Percentiles rank a stretch among this genome's conserved stretches.
Conservation (phyloP, 2,797 vertebrate species). For the Liparis tanakae region DNA sequence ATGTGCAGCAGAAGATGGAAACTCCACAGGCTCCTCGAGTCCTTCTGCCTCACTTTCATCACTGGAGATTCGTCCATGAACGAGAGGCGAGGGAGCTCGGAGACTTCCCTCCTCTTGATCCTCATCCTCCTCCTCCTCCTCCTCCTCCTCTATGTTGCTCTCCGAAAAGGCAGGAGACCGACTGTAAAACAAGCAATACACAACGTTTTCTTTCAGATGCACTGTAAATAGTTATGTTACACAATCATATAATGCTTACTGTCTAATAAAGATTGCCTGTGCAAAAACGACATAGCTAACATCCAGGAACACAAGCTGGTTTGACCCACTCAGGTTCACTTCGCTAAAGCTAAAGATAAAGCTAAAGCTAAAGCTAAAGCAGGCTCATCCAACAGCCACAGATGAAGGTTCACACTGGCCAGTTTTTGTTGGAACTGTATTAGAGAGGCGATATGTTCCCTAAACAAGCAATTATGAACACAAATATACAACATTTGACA, state of each 20-base stretch:
- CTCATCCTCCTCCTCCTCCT: constrained; percentile 85
- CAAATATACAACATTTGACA: no score
- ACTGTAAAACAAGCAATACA: constrained; percentile 29
- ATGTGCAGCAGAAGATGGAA: constrained; percentile 82
- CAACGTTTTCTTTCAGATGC: background rate
- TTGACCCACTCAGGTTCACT: background rate
- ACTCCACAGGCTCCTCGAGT: constrained; percentile 78
- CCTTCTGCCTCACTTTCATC: constrained; percentile 90
- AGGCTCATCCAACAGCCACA: background rate
- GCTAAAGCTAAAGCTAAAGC: background rate
- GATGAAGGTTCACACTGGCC: background rate
- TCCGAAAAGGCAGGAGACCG: constrained; percentile 82
- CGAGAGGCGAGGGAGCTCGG: constrained; percentile 81
- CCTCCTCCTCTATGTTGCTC: constrained; percentile 83
- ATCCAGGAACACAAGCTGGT: background rate
- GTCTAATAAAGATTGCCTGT: no score
- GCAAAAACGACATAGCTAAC: background rate
- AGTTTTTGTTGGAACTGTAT: background rate
- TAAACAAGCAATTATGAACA: no score
- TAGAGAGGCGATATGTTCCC: background rate
- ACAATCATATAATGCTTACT: background rate
- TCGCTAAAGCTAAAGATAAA: background rate
- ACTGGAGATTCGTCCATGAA: constrained; percentile 84
- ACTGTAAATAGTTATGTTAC: background rate
- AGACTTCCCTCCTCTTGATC: constrained; percentile 76